A percentile compares a stretch with the other conserved stretches of the same genome.
These are phyloP conservation scores for Ophion obscuratus DNA, from an alignment of 2,888 invertebrate species.

Conservation along the genomic window DNA sequence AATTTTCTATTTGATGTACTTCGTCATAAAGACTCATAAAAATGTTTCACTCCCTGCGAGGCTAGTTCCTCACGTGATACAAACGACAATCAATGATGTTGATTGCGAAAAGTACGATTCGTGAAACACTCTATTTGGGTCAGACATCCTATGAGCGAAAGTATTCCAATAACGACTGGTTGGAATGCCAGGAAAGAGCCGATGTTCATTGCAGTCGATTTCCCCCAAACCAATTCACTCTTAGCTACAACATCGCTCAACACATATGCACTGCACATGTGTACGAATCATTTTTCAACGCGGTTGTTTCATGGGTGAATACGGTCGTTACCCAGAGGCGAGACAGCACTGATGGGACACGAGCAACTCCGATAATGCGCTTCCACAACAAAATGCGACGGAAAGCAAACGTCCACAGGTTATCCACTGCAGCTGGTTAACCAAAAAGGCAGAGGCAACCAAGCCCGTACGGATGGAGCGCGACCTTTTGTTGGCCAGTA, in stretches of 20 bases:
- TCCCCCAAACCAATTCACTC: not conserved
- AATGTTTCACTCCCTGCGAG: too few relatives aligned
- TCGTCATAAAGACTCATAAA: not conserved
- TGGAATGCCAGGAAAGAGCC: not conserved
- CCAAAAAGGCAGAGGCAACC: not conserved
- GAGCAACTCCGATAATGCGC: constrained; percentile 69
- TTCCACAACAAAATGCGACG: constrained; percentile 73
- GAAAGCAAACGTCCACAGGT: not conserved
- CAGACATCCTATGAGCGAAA: too few relatives aligned
- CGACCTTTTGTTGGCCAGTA: constrained; percentile 46
- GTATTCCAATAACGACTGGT: too few relatives aligned
- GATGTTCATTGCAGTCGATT: not conserved
- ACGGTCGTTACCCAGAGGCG: constrained; percentile 63
- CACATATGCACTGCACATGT: not conserved
- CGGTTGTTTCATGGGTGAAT: constrained; percentile 76
- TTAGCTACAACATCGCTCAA: not conserved
- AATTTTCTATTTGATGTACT: not conserved
- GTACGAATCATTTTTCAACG: constrained; percentile 44
- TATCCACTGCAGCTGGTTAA: not conserved
- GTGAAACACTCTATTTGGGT: not conserved
- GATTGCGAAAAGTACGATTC: not conserved
- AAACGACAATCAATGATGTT: not conserved
- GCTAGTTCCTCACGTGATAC: too few relatives aligned
- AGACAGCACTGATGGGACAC: constrained; percentile 58
- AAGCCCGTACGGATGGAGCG: not conserved